Evolutionary conservation across 2,888 invertebrate species (phyloP), one percentile per base, ranked within the genome.

Genomic region (Ariolimax columbianus): DNA sequence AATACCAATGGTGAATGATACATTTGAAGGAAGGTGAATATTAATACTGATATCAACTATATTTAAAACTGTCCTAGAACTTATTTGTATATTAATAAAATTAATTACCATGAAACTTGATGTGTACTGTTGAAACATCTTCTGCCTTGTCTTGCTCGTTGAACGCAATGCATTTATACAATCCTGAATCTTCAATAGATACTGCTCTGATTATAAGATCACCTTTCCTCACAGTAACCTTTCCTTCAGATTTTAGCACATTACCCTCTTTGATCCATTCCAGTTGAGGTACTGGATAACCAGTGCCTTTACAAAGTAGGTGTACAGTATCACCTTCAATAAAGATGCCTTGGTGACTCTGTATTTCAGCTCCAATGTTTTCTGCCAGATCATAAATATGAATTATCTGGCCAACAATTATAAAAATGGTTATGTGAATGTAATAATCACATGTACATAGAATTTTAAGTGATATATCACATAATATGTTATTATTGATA

Each of bases 111-210:
- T 87, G 88, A 14, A 89, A 89, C 72, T 89, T 87, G 73, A 93
- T 91, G 85, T 91, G 90, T 70, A 93, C 87, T 55, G 89, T 87
- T 26, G 91, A 90, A 51, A 89, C 87, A 43, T 90, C 91, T 51
- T 89, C 87, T 68, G 89, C 90, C 63, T 90, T 70, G 66, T 82
- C 90, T 30, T 85, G 88, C 26, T 83, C 83, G 86, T 92, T 92
- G 70, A 88, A 87, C 1, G 90, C 93, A 59, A 91, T 89, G 89
- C 93, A 93, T 6, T 90, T 88, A 87, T 93, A 93, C 43, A 89
- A 86, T 3, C 93, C 93, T 9, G 90, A 89, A 82, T 93, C 92
- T 30, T 90, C 90, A 40, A 90, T 88, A 3, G 89, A 87, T 1
- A 91, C 89, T 68, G 90, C 88, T 19, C 89, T 87, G 30, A 93